phyloP scores from a whole-genome alignment of 2,888 invertebrate species.

The Gnatocerus cornutus region DNA sequence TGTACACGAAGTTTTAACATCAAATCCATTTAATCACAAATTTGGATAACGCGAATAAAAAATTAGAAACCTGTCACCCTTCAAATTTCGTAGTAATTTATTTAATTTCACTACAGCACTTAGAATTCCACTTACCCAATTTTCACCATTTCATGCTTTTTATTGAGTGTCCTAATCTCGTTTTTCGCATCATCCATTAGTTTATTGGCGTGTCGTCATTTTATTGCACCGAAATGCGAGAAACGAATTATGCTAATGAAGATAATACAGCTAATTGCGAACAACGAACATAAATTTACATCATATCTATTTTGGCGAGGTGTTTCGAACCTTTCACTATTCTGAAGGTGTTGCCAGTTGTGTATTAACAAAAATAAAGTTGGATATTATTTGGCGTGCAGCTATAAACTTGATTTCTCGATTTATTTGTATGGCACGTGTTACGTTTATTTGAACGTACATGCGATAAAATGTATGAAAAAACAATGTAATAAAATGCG shows the following conservation, averaged over 20 bases:
- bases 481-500: background rate
- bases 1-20: too few species aligned
- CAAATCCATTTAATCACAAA: too few species aligned
- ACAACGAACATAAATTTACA: slow-evolving; percentile 41
- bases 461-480: background rate
- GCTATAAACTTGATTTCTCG: slow-evolving; percentile 2
- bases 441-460: background rate
- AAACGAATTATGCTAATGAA: slow-evolving; percentile 44
- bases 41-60: too few species aligned
- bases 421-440: slow-evolving; percentile 17
- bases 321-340: slow-evolving; percentile 46
- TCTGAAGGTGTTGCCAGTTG: slow-evolving; percentile 47
- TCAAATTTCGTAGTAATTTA: too few species aligned
- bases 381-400: slow-evolving; percentile 5
- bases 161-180: too few species aligned
- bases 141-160: too few species aligned
- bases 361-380: slow-evolving; percentile 38
- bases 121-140: too few species aligned
- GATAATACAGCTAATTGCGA: slow-evolving; percentile 42
- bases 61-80: too few species aligned
- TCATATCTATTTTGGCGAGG: slow-evolving; percentile 53
- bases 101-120: too few species aligned
- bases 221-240: slow-evolving; percentile 21
- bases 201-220: slow-evolving; percentile 11
- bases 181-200: background rate